Percentiles rank a stretch among this genome's conserved stretches.
Conservation (phyloP, 2,113 vertebrate genomes). For the Gorsachius goisagi region DNA sequence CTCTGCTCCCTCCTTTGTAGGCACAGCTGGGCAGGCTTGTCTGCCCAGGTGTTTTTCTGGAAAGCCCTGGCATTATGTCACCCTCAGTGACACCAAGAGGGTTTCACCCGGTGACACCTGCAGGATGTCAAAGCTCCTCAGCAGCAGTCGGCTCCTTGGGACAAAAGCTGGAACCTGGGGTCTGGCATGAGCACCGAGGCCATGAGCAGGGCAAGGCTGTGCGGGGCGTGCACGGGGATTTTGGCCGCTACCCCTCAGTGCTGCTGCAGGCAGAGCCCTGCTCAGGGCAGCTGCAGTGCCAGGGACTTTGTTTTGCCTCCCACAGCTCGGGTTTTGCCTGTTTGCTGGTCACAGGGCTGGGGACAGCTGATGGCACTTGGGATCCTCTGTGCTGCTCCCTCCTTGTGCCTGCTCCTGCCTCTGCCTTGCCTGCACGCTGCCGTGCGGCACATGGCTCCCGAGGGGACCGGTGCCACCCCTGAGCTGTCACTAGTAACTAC, state of each 20-base stretch:
- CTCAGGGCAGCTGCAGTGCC: background rate
- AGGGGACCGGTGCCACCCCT: background rate
- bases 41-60: background rate
- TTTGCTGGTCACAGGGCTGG: background rate
- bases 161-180: background rate
- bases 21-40: rapidly evolving
- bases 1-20: background rate
- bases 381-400: rapidly evolving
- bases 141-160: background rate
- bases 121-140: background rate
- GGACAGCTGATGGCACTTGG: background rate
- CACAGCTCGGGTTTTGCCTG: background rate
- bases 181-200: background rate
- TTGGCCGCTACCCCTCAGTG: background rate
- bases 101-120: rapidly evolving
- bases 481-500: background rate
- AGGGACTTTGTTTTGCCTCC: background rate
- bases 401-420: background rate
- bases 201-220: rapidly evolving
- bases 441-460: rapidly evolving
- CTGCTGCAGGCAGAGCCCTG: background rate
- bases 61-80: rapidly evolving
- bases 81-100: background rate
- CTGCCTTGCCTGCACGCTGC: rapidly evolving
- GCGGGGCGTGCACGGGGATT: rapidly evolving